These are phyloP conservation scores for Meteorus sp. DNA, from an alignment of 1,140 invertebrate genomes.

Conservation along the genomic window DNA sequence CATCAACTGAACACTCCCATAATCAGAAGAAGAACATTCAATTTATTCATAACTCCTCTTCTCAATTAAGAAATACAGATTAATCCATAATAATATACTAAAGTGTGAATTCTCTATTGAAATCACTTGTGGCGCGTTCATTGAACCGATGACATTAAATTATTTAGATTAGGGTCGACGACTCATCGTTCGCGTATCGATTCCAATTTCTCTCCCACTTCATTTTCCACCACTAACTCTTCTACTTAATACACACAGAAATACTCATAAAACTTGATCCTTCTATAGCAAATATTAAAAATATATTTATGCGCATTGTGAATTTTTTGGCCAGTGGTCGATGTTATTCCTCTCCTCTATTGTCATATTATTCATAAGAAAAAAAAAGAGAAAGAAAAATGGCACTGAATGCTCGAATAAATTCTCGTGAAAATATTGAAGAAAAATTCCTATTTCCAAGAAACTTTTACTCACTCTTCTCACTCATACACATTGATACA, in stretches of 20 bases:
- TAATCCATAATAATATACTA: too few relatives aligned
- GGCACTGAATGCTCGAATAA: neutral
- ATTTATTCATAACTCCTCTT: too few relatives aligned
- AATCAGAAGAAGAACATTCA: too few relatives aligned
- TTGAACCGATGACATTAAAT: slow-evolving; percentile 1
- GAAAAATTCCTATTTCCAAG: neutral
- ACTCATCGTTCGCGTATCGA: slow-evolving; percentile 22
- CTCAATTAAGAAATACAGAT: neutral
- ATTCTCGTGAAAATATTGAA: neutral
- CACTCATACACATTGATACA: too few relatives aligned
- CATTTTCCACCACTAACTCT: neutral
- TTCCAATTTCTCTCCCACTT: slow-evolving; percentile 3
- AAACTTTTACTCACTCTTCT: neutral
- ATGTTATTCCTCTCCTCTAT: slow-evolving; percentile 1
- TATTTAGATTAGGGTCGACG: slow-evolving; percentile 26
- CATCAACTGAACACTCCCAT: too few relatives aligned
- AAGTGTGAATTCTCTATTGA: too few relatives aligned
- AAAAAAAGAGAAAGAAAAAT: slow-evolving; percentile 11
- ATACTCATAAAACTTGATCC: neutral
- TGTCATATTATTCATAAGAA: neutral
- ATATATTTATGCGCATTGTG: neutral
- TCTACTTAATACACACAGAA: too few relatives aligned
- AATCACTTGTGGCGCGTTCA: slow-evolving; percentile 5
- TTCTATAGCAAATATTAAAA: neutral
- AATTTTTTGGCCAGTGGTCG: neutral